Base-by-base conservation (phyloP, 1,140 invertebrate genomes). In the Philopotamus ludificatus region DNA sequence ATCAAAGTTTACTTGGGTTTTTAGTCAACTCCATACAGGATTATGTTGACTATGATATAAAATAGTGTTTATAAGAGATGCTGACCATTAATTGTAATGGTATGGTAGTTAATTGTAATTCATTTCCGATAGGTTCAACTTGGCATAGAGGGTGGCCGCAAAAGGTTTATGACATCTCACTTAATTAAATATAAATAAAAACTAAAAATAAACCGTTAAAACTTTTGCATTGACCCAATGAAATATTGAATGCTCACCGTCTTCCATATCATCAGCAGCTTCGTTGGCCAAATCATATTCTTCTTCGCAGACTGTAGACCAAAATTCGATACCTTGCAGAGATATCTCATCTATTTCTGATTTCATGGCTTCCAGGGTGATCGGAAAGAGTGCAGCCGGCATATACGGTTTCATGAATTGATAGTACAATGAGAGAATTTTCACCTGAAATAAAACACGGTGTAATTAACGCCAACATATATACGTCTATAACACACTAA, bases 371-470 rank as follows among this genome's bases (percentile, higher is more conserved):
- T 98, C 94, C 75, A 99, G 82, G 12, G 98, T 98, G 65, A 99
- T 99, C 26, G 96, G 95, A 83, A 99, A 99, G n/a, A 99, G 78
- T 28, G 97, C 97, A 74, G 90, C 91, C 10, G 88, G 92, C 98
- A 99, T 99, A 73, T 99, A 99, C 16, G 92, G 89, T 77, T 99
- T 97, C 97, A 99, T 99, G 74, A 94, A 95, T 76, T 97, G 92
- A 77, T 99, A 99, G 78, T 99, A 99, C 0, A 99, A 83, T 0
- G 95, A 95, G 86, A 99, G 93, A 71, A 99, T 99, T 84, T 98
- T 98, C 10, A 81, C 79, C 79, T 81, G 66, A 63, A 63, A 73
- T 45, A 53, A n/a, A n/a, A n/a, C n/a, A n/a, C n/a, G n/a, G n/a
- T n/a, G n/a, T n/a, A n/a, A n/a, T n/a, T n/a, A n/a, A n/a, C n/a